phyloP scores from a whole-genome alignment of 2,888 invertebrate genomes.

The Mayetiola destructor region DNA sequence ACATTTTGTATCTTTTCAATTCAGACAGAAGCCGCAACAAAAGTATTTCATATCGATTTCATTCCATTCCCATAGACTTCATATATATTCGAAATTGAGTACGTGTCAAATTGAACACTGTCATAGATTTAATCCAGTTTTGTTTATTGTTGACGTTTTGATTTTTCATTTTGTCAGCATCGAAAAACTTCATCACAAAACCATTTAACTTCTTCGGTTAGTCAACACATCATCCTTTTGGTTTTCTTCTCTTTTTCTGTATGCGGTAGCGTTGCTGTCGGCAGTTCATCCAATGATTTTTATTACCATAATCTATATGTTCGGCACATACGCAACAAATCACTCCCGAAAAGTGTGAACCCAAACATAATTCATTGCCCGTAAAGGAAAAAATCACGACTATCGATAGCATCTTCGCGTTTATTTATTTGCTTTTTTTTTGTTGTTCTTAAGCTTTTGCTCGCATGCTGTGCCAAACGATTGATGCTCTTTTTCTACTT shows the following conservation, averaged over 20 bases:
- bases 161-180: constrained; percentile 11
- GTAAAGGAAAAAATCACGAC: no score
- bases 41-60: background rate
- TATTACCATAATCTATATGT: constrained; percentile 13
- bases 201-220: background rate
- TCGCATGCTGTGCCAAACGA: no score
- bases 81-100: background rate
- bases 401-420: no score
- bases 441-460: no score
- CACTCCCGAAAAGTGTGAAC: constrained; percentile 3
- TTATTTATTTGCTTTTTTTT: no score
- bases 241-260: background rate
- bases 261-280: background rate
- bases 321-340: constrained; percentile 12
- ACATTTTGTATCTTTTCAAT: background rate
- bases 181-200: background rate
- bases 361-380: constrained; percentile 1
- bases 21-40: background rate
- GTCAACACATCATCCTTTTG: background rate
- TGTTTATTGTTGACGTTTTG: constrained; percentile 12
- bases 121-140: constrained; percentile 10
- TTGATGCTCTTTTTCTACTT: no score
- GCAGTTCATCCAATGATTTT: constrained; percentile 8
- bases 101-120: constrained; percentile 2
- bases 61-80: background rate